Base-by-base conservation (phyloP, 2,113 vertebrate species). In the Mirounga angustirostris region DNA sequence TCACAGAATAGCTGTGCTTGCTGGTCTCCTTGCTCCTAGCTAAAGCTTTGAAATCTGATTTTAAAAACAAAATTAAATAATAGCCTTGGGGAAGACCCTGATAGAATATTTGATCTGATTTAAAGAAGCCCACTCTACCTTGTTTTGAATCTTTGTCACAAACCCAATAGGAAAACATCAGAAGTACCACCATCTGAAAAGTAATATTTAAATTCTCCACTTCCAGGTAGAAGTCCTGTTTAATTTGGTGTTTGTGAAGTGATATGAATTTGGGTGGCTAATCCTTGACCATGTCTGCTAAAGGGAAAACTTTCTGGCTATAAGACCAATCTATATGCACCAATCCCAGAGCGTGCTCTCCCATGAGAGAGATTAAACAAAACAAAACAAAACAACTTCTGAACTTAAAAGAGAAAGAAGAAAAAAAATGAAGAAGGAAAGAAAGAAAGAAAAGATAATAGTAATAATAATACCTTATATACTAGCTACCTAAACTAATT, bases 21-120 rank as follows among this genome's bases (percentile, higher is more conserved):
- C 6, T 56, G 21, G 2, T 26, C 24, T 76, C 4, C 0, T 16
- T 80, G 22, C 13, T 94, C 7, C 5, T n/a, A 67, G 16, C 7
- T 80, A 58, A 65, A 80, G 6, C n/a, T 3, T 65, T 79, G 65
- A 73, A 88, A 61, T 12, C 8, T 59, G 24, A 65, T 82, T 92
- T 76, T 33, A 63, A 89, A 94, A 18, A 40, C 24, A 80, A 65
- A 59, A 50, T 74, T 85, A 97, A 89, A 30, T 76, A 73, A 73
- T 33, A 43, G 28, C 18, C 19, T 59, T 79, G 28, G 9, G 13
- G 10, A 83, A 80, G 7, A 4, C 36, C 21, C 13, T 40, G 36
- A 58, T 79, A 40, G 40, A 9, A 2, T 83, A 73, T 78, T 83
- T 91, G n/a, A 21, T 88, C 26, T 73, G 50, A 95, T 40, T 94